phyloP scores from a whole-genome alignment of 2,888 invertebrate species.

The Pollenia labialis region DNA sequence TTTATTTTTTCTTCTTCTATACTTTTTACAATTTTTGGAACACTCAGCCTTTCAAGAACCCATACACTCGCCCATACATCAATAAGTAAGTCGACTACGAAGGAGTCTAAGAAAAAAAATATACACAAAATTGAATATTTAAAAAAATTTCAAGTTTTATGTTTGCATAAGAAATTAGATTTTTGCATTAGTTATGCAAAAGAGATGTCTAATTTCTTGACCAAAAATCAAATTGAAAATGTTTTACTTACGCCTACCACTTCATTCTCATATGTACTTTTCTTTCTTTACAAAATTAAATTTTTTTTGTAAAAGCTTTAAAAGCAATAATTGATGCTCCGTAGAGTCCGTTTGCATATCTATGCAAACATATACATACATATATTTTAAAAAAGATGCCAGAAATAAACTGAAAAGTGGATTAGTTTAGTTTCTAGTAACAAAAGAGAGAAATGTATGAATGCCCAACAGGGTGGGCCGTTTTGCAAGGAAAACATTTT shows the following conservation, averaged over 20 bases:
- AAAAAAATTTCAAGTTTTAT: constrained; percentile 79
- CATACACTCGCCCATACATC: constrained; percentile 65
- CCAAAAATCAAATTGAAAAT: constrained; percentile 70
- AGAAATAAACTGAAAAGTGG: constrained; percentile 58
- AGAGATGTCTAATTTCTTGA: constrained; percentile 75
- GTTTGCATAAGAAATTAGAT: constrained; percentile 83
- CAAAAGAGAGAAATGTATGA: constrained; percentile 14
- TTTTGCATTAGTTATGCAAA: constrained; percentile 84
- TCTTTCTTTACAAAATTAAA: not conserved
- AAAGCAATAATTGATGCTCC: constrained; percentile 69
- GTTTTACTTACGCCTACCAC: constrained; percentile 33
- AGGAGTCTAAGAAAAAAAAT: constrained; percentile 66
- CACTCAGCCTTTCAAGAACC: not conserved
- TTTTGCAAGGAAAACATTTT: too few relatives aligned
- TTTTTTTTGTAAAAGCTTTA: constrained; percentile 53
- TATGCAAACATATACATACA: not conserved
- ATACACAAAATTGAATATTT: constrained; percentile 49
- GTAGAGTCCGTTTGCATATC: constrained; percentile 2
- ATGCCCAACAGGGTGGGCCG: not conserved
- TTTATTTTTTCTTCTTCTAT: constrained; percentile 72
- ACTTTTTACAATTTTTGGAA: constrained; percentile 13
- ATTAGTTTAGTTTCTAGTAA: constrained; percentile 64
- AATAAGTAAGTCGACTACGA: constrained; percentile 6
- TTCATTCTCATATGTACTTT: constrained; percentile 5
- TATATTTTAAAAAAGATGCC: constrained; percentile 24